phyloP scores from a whole-genome alignment of 2,888 invertebrate species.

The Phalera bucephala region DNA sequence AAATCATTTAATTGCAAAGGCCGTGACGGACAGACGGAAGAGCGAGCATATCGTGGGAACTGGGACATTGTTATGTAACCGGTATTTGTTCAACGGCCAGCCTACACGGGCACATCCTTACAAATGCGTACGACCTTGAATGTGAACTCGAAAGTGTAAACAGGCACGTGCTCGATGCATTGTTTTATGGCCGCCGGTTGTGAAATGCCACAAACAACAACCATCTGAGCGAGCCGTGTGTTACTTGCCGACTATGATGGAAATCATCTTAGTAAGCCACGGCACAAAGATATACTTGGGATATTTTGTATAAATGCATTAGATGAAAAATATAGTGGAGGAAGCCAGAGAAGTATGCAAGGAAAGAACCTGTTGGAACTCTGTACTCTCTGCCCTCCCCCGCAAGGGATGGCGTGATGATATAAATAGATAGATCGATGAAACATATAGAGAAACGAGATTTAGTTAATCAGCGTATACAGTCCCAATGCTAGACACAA shows the following conservation, averaged over 20 bases:
- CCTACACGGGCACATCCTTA: slow-evolving; percentile 81
- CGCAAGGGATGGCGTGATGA: too few relatives aligned
- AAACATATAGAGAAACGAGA: too few relatives aligned
- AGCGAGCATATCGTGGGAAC: slow-evolving; percentile 73
- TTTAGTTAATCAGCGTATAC: too few relatives aligned
- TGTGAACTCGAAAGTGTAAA: slow-evolving; percentile 81
- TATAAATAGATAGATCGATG: too few relatives aligned
- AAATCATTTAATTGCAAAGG: slow-evolving; percentile 56
- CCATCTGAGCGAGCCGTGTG: slow-evolving; percentile 2
- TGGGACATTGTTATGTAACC: slow-evolving; percentile 78
- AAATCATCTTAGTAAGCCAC: background rate
- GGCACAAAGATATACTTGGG: too few relatives aligned
- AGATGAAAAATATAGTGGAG: too few relatives aligned
- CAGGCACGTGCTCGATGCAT: slow-evolving; percentile 80
- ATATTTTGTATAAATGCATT: too few relatives aligned
- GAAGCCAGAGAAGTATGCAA: too few relatives aligned
- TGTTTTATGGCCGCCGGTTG: slow-evolving; percentile 75
- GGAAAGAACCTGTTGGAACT: too few relatives aligned
- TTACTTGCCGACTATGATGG: slow-evolving; percentile 8
- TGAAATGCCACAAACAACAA: slow-evolving; percentile 55
- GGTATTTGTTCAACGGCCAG: slow-evolving; percentile 77
- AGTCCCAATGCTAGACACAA: too few relatives aligned
- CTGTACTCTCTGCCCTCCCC: too few relatives aligned
- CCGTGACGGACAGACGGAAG: slow-evolving; percentile 54
- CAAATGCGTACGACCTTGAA: slow-evolving; percentile 82